Base-by-base conservation (phyloP, 2,113 vertebrate genomes). In the Nothocercus nigrocapillus region DNA sequence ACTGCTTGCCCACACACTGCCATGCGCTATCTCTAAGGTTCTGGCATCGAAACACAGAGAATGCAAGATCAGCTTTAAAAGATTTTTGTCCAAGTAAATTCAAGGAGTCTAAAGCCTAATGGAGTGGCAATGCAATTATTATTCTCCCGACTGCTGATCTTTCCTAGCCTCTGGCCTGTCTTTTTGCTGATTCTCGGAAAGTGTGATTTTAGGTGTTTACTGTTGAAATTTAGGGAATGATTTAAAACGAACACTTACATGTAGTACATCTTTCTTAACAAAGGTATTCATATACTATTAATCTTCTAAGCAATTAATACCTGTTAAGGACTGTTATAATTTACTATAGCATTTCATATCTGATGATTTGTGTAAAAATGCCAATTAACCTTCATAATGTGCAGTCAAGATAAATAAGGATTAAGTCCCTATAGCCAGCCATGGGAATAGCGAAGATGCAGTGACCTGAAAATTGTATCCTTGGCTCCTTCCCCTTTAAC, bases 401-500 rank as follows among this genome's bases (percentile, higher is more conserved):
- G 49, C 67, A 74, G 82, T 69, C 87, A 91, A 82, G 53, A 85
- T 70, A 85, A 64, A 78, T 72, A 68, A 88, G 68, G 68, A 93
- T 95, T 90, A 93, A 95, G 51, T 47, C 53, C 47, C 34, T 91
- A 19, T 34, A 30, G 38, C 13, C 8, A 92, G 62, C 44, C 24
- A 79, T 4, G 44, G 47, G 24, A 92, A 96, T 28, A 94, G 91
- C 70, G 87, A 49, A 94, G 62, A 76, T 73, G 74, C 81, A 91
- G 73, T 85, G 84, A 94, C 91, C 89, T 94, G 91, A 94, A 94
- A 92, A 94, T 85, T 73, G 42, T 84, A 61, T 87, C 58, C 8
- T 68, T 78, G 81, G 38, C 45, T 94, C 24, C 64, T 84, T 84
- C 89, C 74, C 53, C 62, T 89, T 59, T 92, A 87, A 87, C 94